Base-by-base conservation (phyloP, 2,888 invertebrate species). In the Rhingia campestris region DNA sequence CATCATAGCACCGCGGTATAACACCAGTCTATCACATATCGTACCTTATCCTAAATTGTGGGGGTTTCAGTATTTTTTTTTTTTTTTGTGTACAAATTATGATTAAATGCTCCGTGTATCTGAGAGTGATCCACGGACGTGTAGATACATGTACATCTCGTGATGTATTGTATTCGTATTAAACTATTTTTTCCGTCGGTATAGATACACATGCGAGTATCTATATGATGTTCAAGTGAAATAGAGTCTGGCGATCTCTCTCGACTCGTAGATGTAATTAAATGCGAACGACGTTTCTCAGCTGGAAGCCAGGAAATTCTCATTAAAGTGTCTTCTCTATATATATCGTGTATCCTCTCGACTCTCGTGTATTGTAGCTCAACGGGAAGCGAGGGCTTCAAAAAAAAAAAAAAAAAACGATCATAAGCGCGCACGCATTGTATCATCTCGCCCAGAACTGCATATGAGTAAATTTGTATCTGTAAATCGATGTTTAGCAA, bases 261-360 rank as follows among this genome's bases (percentile, higher is more conserved):
- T 75, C 63, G 70, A 70, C 45, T 72, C 79, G 59, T 74, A 80
- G 79, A 80, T 75, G 90, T 90, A 91, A 91, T 91, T 91, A 91
- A 91, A 90, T 88, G 89, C 88, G 88, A 89, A 89, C 88, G 89
- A 88, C 88, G 88, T 88, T 88, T 87, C 91, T 86, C 91, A 89
- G 90, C 90, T 91, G 91, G 91, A 90, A 89, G 91, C 90, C 91
- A 91, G 91, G 91, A 91, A 91, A 91, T 89, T 90, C 89, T 91
- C 90, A 91, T 91, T 91, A 90, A 91, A 87, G 86, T 72, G 67
- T 72, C 84, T 84, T 84, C 80, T 69, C 63, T 84, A 47, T 51
- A 49, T 54, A 22, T n/a, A n/a, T n/a, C n/a, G n/a, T n/a, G 63
- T 75, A 81, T 76, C 76, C 45, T 72, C 67, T 39, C 32, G 66